Evolutionary conservation across 2,113 vertebrate genomes (phyloP), one percentile per base, ranked within the genome.

Genomic region (Thamnophis sirtalis): DNA sequence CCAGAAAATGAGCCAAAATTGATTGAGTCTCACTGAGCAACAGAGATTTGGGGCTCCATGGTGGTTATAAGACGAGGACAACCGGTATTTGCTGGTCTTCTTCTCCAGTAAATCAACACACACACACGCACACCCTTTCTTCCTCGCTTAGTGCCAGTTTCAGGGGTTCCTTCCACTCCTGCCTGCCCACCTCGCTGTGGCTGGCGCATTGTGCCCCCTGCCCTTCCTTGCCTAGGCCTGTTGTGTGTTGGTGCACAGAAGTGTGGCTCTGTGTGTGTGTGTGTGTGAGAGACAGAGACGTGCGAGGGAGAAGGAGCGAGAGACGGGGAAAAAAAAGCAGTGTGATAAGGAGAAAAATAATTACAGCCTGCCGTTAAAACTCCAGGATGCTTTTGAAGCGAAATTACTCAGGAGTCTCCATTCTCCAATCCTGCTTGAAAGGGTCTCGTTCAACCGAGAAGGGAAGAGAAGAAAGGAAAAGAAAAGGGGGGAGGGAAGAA

Each of bases 401-500:
- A 58, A 89, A 89, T 92, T 87, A 89, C 53, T 88, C 87, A 84
- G 87, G 87, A 92, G 68, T 89, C 87, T 84, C 22, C 63, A 89
- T 89, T 89, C 56, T 68, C 86, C 87, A 0, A 3, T 53, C 87
- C 19, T 11, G 51, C 63, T 38, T 88, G 86, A 80, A 92, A 92
- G 60, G 15, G 33, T 24, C 86, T 80, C 54, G 22, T 56, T 92
- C 63, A 56, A 88, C 11, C 9, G 21, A 56, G 15, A 92, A 43
- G 22, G 21, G 55, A 24, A 49, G 51, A 9, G 10, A 19, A 13
- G 15, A 33, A 4, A 38, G 28, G 5, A 43, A 91, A 43, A 91
- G 19, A 63, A 68, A 38, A 3, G 43, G 1, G 43, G 1, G 43
- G 43, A 43, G 3, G 43, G 0, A 38, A 0, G 8, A 13, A n/a